Evolutionary conservation across 1,140 invertebrate species (phyloP), one percentile per base, ranked within the genome.

Genomic region (Leptestheria dahalacensis): DNA sequence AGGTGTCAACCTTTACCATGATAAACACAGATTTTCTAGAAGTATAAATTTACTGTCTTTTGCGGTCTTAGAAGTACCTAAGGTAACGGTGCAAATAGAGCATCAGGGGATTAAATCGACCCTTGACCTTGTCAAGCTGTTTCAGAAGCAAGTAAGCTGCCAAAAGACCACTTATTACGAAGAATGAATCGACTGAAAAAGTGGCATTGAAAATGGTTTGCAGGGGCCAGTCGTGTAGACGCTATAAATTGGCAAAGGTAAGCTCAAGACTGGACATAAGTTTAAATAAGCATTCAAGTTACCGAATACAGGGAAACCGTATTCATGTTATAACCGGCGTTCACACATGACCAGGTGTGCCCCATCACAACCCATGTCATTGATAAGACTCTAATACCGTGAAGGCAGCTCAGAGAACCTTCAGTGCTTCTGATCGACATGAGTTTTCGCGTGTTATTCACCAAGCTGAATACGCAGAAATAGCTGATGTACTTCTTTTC

Each of bases 351-450:
- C 70, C 88, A 90, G 0, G 87, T 88, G 69, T 95, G 91, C 3
- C 91, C 90, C 77, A 93, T 79, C 62, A 95, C 86, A n/a, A 93
- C 88, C 91, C 91, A 94, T 1, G 82, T 77, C 59, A 93, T 80
- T 9, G 86, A 89, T 61, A 93, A 73, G 48, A 92, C 89, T 51
- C 87, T 75, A 46, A 91, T 73, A 1, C 88, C 87, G 65, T 91
- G 86, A n/a, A 91, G 72, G 4, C 82, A 84, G 50, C 85, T 80
- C 57, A 91, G 33, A 15, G 33, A 41, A 84, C 0, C 85, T 88
- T 66, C 88, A 86, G 4, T 23, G 24, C 63, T 58, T 10, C 63
- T 64, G 3, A 67, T 70, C 25, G 63, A 66, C 47, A 73, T 51
- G n/a, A 73, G 56, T 62, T 72, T 73, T 12, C 64, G 61, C 9